These are phyloP conservation scores for Oreochromis tanganicae DNA, from an alignment of 2,113 vertebrate genomes.

Conservation along the genomic window DNA sequence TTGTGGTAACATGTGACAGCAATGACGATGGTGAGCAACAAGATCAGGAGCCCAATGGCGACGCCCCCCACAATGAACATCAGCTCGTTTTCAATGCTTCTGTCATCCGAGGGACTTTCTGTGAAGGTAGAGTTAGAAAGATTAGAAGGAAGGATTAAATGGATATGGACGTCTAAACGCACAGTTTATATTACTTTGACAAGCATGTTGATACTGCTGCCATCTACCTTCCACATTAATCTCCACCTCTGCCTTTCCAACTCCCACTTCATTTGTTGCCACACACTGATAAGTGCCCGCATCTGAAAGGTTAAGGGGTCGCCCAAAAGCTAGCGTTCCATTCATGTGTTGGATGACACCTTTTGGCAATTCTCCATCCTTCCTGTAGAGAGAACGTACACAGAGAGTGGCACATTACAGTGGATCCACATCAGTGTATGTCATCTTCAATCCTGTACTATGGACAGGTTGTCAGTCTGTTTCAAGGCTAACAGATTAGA, in stretches of 20 bases:
- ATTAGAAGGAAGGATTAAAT: background rate
- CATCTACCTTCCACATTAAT: slow-evolving; percentile 71
- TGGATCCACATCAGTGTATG: background rate
- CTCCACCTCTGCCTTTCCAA: slow-evolving; percentile 52
- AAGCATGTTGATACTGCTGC: background rate
- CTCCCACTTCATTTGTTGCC: slow-evolving; percentile 73
- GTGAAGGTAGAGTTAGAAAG: background rate
- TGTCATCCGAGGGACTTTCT: background rate
- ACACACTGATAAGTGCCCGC: slow-evolving; percentile 77
- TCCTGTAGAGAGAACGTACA: slow-evolving; percentile 60
- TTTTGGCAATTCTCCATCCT: slow-evolving; percentile 69
- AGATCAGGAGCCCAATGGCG: slow-evolving; percentile 71
- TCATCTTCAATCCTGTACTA: background rate
- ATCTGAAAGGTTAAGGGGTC: slow-evolving; percentile 67
- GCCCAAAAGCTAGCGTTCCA: slow-evolving; percentile 74
- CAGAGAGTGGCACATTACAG: background rate
- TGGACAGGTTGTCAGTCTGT: background rate
- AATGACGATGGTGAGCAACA: slow-evolving; percentile 77
- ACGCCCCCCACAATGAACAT: slow-evolving; percentile 77
- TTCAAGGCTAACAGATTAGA: background rate
- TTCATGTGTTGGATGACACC: slow-evolving; percentile 65
- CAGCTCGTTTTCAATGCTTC: slow-evolving; percentile 54
- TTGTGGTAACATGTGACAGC: slow-evolving; percentile 84
- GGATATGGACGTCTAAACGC: background rate
- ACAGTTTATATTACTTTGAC: background rate